Percentiles rank a stretch among this genome's conserved stretches.
Evolutionary conservation across 2,888 invertebrate genomes (phyloP).

Genomic region (Myopa testacea): DNA sequence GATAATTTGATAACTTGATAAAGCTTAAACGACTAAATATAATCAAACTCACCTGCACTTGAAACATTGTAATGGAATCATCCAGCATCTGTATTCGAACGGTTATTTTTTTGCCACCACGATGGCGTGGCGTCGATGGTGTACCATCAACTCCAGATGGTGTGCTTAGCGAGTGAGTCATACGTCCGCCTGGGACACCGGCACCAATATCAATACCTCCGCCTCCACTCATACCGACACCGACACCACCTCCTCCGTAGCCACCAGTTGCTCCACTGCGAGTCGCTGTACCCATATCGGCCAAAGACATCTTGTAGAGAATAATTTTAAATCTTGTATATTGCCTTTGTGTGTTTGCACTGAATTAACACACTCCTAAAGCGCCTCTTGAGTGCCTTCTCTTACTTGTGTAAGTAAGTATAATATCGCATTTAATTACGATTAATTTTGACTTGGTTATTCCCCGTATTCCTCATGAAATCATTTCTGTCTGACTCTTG

Average conservation of each 20-base stretch:
- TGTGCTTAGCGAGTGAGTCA: conserved; percentile 88
- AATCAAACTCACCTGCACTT: conserved; percentile 81
- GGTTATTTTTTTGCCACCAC: conserved; percentile 90
- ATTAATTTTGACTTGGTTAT: conserved; percentile 18
- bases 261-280: conserved; percentile 53
- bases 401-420: not conserved
- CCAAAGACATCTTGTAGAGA: conserved; percentile 66
- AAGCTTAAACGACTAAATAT: not conserved
- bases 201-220: conserved; percentile 51
- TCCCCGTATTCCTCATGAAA: conserved; percentile 4
- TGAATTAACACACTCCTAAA: conserved; percentile 29
- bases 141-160: conserved; percentile 83
- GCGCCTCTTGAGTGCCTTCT: not conserved
- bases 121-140: conserved; percentile 80
- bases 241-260: conserved; percentile 46
- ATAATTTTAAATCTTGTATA: conserved; percentile 54
- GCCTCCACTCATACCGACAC: conserved; percentile 50
- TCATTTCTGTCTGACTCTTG: not conserved
- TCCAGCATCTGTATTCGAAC: conserved; percentile 91
- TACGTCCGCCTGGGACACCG: conserved; percentile 70
- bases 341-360: conserved; percentile 25
- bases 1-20: too few relatives aligned
- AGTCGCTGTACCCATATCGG: conserved; percentile 64
- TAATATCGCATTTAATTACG: conserved; percentile 33
- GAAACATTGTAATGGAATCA: conserved; percentile 89